phyloP scores from a whole-genome alignment of 2,113 vertebrate genomes.

The Chrysochloris asiatica region DNA sequence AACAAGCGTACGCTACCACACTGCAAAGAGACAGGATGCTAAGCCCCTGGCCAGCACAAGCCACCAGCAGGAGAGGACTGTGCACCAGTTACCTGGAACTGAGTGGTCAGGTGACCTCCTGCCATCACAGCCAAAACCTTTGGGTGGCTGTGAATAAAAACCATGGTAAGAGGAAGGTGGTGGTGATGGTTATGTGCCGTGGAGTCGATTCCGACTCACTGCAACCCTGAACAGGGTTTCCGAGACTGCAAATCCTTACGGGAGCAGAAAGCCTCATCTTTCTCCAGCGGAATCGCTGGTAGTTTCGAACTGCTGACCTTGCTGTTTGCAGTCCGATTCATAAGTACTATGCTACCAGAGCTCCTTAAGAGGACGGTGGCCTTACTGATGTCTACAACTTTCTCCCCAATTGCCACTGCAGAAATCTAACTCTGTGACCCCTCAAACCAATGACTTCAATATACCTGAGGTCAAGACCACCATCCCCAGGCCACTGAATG shows the following conservation, averaged over 20 bases:
- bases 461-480: not conserved
- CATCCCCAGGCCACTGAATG: not conserved
- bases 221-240: too few relatives aligned
- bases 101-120: too few relatives aligned
- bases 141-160: not conserved
- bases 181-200: too few relatives aligned
- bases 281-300: too few relatives aligned
- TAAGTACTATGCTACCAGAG: too few relatives aligned
- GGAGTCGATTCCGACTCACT: too few relatives aligned
- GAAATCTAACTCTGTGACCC: not conserved
- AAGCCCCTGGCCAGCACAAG: fast-evolving
- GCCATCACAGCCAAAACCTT: not conserved
- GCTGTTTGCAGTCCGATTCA: too few relatives aligned
- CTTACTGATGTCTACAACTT: not conserved
- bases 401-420: not conserved
- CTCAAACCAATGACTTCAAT: not conserved
- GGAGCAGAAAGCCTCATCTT: too few relatives aligned
- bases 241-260: too few relatives aligned
- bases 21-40: not conserved
- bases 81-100: not conserved
- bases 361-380: not conserved
- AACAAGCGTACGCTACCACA: not conserved
- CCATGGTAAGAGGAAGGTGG: too few relatives aligned
- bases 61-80: fast-evolving
- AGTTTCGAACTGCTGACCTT: too few relatives aligned